A percentile compares a stretch with the other conserved stretches of the same genome.
Evolutionary conservation across 2,797 vertebrate species (phyloP).

Genomic region (Distichodus sexfasciatus): DNA sequence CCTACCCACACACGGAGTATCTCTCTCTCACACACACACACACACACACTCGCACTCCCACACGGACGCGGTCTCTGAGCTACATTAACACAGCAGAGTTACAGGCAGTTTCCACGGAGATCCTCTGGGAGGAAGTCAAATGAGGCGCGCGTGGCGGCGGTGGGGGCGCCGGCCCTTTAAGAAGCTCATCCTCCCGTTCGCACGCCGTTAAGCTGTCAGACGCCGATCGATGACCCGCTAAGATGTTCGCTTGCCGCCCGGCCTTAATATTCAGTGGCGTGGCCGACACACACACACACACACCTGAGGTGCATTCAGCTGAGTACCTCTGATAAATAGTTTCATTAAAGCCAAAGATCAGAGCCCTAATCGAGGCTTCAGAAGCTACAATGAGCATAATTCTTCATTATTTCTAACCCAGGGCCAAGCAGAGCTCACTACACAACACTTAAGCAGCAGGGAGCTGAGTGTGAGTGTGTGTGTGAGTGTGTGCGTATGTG

Average conservation of each 20-base stretch:
- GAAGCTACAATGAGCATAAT: slow-evolving; percentile 45
- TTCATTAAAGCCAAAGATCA: slow-evolving; percentile 52
- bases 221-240: slow-evolving; percentile 47
- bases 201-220: slow-evolving; percentile 45
- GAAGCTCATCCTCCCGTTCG: slow-evolving; percentile 28
- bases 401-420: slow-evolving; percentile 50
- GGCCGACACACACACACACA: slow-evolving; percentile 16
- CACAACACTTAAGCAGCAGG: slow-evolving; percentile 17
- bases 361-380: slow-evolving; percentile 47
- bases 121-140: slow-evolving; percentile 30
- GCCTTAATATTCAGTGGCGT: slow-evolving; percentile 36
- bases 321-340: slow-evolving; percentile 53
- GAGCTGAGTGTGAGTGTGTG: slow-evolving; percentile 2
- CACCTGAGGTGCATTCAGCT: slow-evolving; percentile 44
- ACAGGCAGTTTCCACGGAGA: slow-evolving; percentile 6
- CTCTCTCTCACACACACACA: too few species aligned
- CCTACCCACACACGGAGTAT: not conserved
- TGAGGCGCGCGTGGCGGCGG: slow-evolving; percentile 17
- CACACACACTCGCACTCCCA: slow-evolving; percentile 14
- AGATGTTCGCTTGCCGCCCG: slow-evolving; percentile 15
- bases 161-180: slow-evolving; percentile 44
- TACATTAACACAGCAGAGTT: slow-evolving; percentile 33
- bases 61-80: slow-evolving; percentile 6
- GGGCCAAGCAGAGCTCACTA: slow-evolving; percentile 37
- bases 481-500: slow-evolving; percentile 4